Conservation (phyloP, 2,888 invertebrate genomes). For the Boloria selene region DNA sequence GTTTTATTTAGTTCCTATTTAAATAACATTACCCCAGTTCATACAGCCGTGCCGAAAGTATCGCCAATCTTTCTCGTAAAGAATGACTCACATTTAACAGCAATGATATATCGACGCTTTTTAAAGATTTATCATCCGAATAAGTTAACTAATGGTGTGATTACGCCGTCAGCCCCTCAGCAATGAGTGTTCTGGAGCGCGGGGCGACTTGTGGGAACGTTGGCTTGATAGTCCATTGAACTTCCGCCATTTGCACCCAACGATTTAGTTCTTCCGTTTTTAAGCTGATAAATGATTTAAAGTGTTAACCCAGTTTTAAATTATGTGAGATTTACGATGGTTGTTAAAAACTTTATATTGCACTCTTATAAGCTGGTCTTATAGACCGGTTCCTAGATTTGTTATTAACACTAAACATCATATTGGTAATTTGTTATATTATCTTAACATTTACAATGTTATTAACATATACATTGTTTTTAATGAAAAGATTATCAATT, state of each 20-base stretch:
- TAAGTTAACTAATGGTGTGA: slow-evolving; percentile 18
- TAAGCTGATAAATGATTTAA: slow-evolving; percentile 21
- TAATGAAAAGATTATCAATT: background rate
- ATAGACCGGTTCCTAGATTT: no score
- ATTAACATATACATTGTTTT: no score
- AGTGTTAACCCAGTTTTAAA: slow-evolving; percentile 4
- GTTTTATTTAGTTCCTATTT: slow-evolving; percentile 16
- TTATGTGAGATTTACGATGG: slow-evolving; percentile 5
- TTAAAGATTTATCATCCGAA: slow-evolving; percentile 2
- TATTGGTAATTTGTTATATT: no score
- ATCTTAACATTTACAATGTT: no score
- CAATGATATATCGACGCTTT: background rate
- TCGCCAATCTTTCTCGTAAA: background rate
- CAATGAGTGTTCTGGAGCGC: slow-evolving; percentile 14
- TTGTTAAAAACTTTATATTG: background rate
- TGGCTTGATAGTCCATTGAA: slow-evolving; percentile 41
- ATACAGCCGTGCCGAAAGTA: background rate
- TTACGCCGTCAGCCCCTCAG: slow-evolving; percentile 19
- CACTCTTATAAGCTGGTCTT: no score
- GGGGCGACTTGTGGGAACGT: slow-evolving; percentile 38
- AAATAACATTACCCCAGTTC: background rate
- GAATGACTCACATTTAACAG: no score
- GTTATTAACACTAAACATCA: no score
- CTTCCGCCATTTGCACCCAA: slow-evolving; percentile 41
- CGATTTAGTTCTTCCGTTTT: slow-evolving; percentile 34